These are phyloP conservation scores for Crotalus helleri DNA, from an alignment of 2,113 vertebrate genomes.

Conservation along the genomic window DNA sequence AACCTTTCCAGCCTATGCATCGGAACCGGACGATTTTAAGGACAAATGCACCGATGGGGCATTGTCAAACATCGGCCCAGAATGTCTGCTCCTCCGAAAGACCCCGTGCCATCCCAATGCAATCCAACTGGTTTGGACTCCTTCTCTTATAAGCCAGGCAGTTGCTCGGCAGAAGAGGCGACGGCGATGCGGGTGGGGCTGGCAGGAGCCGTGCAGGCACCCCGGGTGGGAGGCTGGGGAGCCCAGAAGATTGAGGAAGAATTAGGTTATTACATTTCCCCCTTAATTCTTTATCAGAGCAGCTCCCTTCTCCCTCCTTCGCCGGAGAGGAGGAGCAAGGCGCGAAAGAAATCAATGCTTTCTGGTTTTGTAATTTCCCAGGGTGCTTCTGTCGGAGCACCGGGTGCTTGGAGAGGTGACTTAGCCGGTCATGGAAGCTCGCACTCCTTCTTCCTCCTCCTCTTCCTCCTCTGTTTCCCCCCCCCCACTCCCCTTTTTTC, in stretches of 20 bases:
- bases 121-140: slow-evolving; percentile 1
- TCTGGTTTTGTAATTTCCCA: slow-evolving; percentile 94
- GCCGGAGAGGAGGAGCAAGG: slow-evolving; percentile 10
- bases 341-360: slow-evolving; percentile 84
- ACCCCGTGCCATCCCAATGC: slow-evolving; percentile 10
- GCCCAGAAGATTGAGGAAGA: slow-evolving; percentile 60
- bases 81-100: background rate
- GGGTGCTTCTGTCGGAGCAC: slow-evolving; percentile 76
- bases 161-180: slow-evolving; percentile 11
- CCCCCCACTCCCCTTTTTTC: background rate
- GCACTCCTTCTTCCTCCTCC: slow-evolving; percentile 66
- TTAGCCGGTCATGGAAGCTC: slow-evolving; percentile 79
- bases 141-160: background rate
- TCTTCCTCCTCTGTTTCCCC: background rate
- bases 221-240: slow-evolving; percentile 36
- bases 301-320: slow-evolving; percentile 57
- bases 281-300: slow-evolving; percentile 75
- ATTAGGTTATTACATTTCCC: slow-evolving; percentile 71
- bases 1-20: slow-evolving; percentile 44
- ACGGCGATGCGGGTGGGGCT: background rate
- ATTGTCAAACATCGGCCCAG: slow-evolving; percentile 5
- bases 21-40: slow-evolving; percentile 36
- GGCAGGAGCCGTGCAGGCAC: background rate
- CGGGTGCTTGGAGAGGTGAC: slow-evolving; percentile 82
- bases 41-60: background rate